These are phyloP conservation scores for Echiichthys vipera DNA, from an alignment of 2,797 vertebrate species.

Conservation along the genomic window DNA sequence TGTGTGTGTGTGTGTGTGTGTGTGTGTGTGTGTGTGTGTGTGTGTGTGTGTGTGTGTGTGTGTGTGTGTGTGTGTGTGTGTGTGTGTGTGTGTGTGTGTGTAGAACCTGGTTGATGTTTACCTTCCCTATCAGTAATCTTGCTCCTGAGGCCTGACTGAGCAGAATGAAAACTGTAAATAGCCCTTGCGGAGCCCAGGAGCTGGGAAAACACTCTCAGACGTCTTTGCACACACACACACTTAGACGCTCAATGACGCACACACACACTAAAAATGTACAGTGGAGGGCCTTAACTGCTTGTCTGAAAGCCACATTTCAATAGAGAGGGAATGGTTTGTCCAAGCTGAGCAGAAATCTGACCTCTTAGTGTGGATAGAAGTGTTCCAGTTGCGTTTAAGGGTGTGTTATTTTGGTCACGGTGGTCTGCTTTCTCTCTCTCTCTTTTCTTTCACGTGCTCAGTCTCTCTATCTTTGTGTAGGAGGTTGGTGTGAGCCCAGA, in stretches of 20 bases:
- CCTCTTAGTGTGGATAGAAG: constrained; percentile 70
- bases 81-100: constrained; percentile 22
- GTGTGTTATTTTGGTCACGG: constrained; percentile 75
- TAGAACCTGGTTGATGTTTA: constrained; percentile 61
- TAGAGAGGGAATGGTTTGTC: constrained; percentile 62
- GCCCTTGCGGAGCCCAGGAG: constrained; percentile 62
- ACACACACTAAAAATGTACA: constrained; percentile 52
- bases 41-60: constrained; percentile 4
- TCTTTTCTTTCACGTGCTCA: constrained; percentile 15
- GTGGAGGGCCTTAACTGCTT: constrained; percentile 58
- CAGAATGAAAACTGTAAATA: constrained; percentile 75
- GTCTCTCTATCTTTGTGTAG: constrained; percentile 24
- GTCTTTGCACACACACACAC: constrained; percentile 25
- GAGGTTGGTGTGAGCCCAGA: constrained; percentile 22
- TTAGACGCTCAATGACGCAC: constrained; percentile 19
- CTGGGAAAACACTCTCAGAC: constrained; percentile 60
- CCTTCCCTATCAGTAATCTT: constrained; percentile 67
- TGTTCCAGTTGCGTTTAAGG: constrained; percentile 68
- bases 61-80: not conserved
- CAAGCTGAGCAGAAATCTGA: constrained; percentile 69
- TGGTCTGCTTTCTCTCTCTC: constrained; percentile 64
- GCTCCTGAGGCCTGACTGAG: constrained; percentile 66
- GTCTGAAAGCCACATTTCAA: constrained; percentile 74
- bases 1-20: constrained; percentile 17
- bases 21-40: constrained; percentile 27